These are phyloP conservation scores for Platycheirus rosarum DNA, from an alignment of 2,888 invertebrate genomes.

Conservation along the genomic window DNA sequence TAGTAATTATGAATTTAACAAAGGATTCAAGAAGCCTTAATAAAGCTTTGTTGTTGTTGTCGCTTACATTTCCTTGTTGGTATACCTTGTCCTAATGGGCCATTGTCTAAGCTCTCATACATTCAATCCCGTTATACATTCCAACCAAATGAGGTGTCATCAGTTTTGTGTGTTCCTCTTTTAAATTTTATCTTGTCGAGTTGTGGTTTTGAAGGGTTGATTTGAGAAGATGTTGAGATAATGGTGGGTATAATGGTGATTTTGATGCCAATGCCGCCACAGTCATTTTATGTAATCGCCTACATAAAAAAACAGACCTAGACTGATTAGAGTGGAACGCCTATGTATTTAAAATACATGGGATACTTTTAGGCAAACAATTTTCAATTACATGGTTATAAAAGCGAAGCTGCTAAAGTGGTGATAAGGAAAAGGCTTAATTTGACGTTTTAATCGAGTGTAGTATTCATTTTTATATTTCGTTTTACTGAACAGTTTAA, in stretches of 20 bases:
- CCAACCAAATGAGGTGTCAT: conserved; percentile 29
- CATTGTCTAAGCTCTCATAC: background rate
- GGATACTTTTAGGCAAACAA: conserved; percentile 15
- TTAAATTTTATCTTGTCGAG: conserved; percentile 2
- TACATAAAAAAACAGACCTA: conserved; percentile 28
- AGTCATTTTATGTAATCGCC: conserved; percentile 56
- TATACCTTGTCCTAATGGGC: background rate
- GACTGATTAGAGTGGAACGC: conserved; percentile 39
- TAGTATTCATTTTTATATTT: background rate
- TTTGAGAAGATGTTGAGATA: background rate
- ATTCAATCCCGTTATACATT: conserved; percentile 8
- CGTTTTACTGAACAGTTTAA: no score
- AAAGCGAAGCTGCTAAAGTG: conserved; percentile 33
- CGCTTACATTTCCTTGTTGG: background rate
- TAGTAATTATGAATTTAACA: conserved; percentile 61
- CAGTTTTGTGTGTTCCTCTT: conserved; percentile 14
- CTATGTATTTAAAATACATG: conserved; percentile 11
- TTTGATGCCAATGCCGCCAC: conserved; percentile 24
- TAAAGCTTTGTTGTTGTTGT: background rate
- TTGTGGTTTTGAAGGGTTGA: conserved; percentile 31
- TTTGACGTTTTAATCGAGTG: conserved; percentile 19
- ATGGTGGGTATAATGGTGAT: conserved; percentile 24
- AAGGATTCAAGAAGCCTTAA: conserved; percentile 34
- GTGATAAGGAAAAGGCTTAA: conserved; percentile 55
- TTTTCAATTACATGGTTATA: conserved; percentile 31